Conservation (phyloP, 2,888 invertebrate species). For the Aphodius sticticus region DNA sequence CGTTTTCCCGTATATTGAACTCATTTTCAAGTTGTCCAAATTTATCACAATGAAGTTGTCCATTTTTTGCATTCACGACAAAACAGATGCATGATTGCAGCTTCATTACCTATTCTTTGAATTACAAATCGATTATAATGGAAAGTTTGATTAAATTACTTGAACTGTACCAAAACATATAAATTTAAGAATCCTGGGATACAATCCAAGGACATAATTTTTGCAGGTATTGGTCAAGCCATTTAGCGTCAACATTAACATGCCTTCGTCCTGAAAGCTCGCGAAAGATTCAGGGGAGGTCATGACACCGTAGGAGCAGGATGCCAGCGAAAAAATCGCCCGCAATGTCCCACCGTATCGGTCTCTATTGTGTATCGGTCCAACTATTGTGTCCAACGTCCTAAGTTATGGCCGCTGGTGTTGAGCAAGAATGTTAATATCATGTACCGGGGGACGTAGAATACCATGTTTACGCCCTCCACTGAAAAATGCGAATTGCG, state of each 20-base stretch:
- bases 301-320: conserved; percentile 1
- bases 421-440: conserved; percentile 49
- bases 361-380: conserved; percentile 48
- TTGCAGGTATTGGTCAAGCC: conserved; percentile 24
- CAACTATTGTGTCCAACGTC: conserved; percentile 47
- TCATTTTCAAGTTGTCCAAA: no score
- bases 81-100: no score
- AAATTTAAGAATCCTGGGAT: no score
- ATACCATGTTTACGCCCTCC: conserved; percentile 41
- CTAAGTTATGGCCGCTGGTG: conserved; percentile 48
- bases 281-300: conserved; percentile 38
- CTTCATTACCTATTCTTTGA: no score
- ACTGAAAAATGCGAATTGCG: conserved; percentile 47
- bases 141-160: not conserved
- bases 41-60: no score
- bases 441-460: conserved; percentile 41
- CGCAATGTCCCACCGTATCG: conserved; percentile 22
- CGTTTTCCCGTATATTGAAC: no score
- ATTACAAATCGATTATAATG: no score
- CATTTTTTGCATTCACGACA: no score
- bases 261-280: conserved; percentile 47
- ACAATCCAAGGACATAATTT: not conserved
- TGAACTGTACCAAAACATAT: not conserved
- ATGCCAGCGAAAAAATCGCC: not conserved
- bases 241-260: conserved; percentile 51